Base-by-base conservation (phyloP, 2,113 vertebrate genomes). In the Nymphicus hollandicus region DNA sequence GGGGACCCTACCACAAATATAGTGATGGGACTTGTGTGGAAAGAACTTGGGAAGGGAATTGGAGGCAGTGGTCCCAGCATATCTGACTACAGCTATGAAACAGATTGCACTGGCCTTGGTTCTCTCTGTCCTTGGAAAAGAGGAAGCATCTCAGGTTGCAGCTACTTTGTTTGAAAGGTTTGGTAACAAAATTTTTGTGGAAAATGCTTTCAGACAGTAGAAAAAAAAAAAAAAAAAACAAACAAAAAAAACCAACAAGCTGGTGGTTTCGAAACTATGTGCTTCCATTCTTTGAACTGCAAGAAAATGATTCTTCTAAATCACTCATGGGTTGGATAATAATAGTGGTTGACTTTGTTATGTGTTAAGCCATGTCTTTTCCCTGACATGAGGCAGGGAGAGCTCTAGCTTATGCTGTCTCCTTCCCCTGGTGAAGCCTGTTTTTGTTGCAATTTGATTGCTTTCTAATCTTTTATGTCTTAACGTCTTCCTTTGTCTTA, bases 321-420 rank as follows among this genome's bases (percentile, higher is more conserved):
- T 88, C 7, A 50, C 39, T 90, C 17, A 28, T 49, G 22, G 35
- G 11, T 64, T 28, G 43, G 35, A 28, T 71, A 84, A 65, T 56
- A 85, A 37, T 35, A 82, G 47, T 33, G 29, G 24, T 44, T 95
- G 68, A 29, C 65, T 94, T 70, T 70, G 43, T n/a, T n/a, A 80
- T 18, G 6, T 78, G 10, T 24, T 86, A 55, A 68, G 39, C 11
- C 6, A 6, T 71, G 10, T 63, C 41, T 86, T 86, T 66, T 73
- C 24, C 31, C 20, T 37, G 33, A 43, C 4, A 28, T 23, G 27
- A 58, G 24, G 3, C 65, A 60, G 20, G 58, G 31, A 87, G 47
- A 29, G 6, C 7, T 71, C n/a, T 85, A 39, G 29, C 5, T 88
- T 81, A 37, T 13, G 37, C 29, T 81, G 0, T 31, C 6, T 65